A percentile compares a stretch with the other conserved stretches of the same genome.
Conservation (phyloP, 1,140 invertebrate species). For the Drosophila rufa region DNA sequence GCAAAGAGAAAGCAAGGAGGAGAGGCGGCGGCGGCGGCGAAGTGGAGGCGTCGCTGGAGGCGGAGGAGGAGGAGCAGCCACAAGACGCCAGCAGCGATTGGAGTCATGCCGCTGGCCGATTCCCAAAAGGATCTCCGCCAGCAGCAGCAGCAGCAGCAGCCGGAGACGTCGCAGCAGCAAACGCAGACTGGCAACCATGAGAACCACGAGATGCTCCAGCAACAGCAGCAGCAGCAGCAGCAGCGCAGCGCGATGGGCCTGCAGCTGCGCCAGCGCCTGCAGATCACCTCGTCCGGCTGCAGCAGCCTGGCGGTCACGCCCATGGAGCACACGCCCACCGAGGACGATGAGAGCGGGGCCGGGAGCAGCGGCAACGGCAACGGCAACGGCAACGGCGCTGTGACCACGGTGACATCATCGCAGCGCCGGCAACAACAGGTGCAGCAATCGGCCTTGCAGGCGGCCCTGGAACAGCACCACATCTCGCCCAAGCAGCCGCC, state of each 20-base stretch:
- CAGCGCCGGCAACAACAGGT: slow-evolving; percentile 72
- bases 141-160: slow-evolving; percentile 67
- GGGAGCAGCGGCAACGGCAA: slow-evolving; percentile 34
- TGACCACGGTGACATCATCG: slow-evolving; percentile 77
- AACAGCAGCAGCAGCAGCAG: slow-evolving; percentile 19
- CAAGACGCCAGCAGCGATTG: slow-evolving; percentile 50
- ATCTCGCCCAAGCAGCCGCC: slow-evolving; percentile 46
- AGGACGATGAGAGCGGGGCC: slow-evolving; percentile 70
- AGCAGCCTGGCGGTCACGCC: slow-evolving; percentile 80
- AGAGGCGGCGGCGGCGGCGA: slow-evolving; percentile 6
- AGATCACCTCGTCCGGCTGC: slow-evolving; percentile 80
- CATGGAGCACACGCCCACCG: slow-evolving; percentile 82
- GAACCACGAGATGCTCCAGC: slow-evolving; percentile 6
- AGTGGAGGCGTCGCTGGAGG: slow-evolving; percentile 15
- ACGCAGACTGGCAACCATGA: slow-evolving; percentile 35
- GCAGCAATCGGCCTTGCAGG: slow-evolving; percentile 60
- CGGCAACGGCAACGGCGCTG: slow-evolving; percentile 53
- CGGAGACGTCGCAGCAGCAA: slow-evolving; percentile 26
- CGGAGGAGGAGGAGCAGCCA: slow-evolving; percentile 9
- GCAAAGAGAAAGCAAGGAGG: slow-evolving; percentile 5
- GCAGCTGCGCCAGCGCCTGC: slow-evolving; percentile 75
- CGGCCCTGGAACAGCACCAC: slow-evolving; percentile 69
- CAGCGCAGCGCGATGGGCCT: slow-evolving; percentile 52
- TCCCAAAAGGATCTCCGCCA: slow-evolving; percentile 80
- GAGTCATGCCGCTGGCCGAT: slow-evolving; percentile 83